Base-by-base conservation (phyloP, 2,888 invertebrate genomes). In the Ormyrus pomaceus region DNA sequence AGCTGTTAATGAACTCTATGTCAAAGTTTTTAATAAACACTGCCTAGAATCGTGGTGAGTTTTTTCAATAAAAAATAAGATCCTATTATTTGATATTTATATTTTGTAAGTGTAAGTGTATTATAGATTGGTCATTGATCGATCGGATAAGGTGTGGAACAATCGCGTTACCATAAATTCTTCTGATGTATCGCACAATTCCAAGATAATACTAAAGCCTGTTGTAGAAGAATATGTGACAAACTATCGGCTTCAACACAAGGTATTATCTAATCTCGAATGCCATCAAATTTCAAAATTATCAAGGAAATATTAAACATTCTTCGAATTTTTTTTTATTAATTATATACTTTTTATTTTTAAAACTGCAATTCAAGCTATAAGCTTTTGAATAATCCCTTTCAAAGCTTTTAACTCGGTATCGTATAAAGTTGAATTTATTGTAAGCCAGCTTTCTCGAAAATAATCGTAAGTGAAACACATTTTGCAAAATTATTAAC, bases 31-130 rank as follows among this genome's bases (percentile, higher is more conserved):
- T 58, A 58, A 70, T 58, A 48, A 58, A 70, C 56, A 13, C 13
- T 70, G 58, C 56, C n/a, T 70, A 34, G 34, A 34, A 34, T 34
- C 34, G 34, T 34, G 34, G 34, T 34, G 0, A 34, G 34, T 34
- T 34, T 34, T 34, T 34, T 34, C 34, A 34, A 34, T 34, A 34
- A 34, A 34, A 34, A 34, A 34, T 34, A 34, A 46, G 69, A 70
- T 70, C 69, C 10, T 45, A 70, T 70, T 70, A 48, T 46, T 56
- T 48, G 58, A 56, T 58, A 56, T n/a, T 61, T 34, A 71, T 69
- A 46, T 61, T 59, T 50, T 51, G 34, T 50, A 53, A 62, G n/a
- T 58, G 34, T 34, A 34, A 34, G 34, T 34, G 34, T 34, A 34
- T 34, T 34, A 45, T 45, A 7, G 53, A 71, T 53, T 72, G 45